phyloP scores from a whole-genome alignment of 92 coral and sea anemone species.

The Zoanthus sansibaricus region DNA sequence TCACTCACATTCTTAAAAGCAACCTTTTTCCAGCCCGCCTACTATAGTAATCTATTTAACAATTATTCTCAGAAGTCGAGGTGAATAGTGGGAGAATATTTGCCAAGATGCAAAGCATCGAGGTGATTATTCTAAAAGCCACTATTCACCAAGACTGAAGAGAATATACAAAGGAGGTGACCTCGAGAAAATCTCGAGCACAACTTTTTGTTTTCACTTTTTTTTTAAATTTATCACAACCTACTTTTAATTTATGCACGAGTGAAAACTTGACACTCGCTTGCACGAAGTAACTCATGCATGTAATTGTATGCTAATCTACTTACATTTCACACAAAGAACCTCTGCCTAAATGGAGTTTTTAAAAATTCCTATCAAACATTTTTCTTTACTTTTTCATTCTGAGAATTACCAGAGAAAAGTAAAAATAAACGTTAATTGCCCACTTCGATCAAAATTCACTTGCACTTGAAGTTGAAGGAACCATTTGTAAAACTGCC shows the following conservation, averaged over 20 bases:
- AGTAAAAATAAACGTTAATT: constrained; percentile 16
- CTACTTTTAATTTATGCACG: constrained; percentile 28
- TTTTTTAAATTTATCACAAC: constrained; percentile 35
- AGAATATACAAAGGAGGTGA: constrained; percentile 44
- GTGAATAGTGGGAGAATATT: neutral
- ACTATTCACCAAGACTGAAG: constrained; percentile 52
- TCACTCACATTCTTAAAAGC: constrained; percentile 16
- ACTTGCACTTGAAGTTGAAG: constrained; percentile 30
- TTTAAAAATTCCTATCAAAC: constrained; percentile 26
- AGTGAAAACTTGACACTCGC: constrained; percentile 31
- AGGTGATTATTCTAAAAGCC: constrained; percentile 45
- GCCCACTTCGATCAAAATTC: constrained; percentile 13
- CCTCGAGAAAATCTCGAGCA: constrained; percentile 31
- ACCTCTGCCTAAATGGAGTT: constrained; percentile 33
- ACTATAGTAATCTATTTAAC: neutral
- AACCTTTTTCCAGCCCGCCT: too few species aligned
- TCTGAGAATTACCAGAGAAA: constrained; percentile 17
- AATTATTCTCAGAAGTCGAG: constrained; percentile 10
- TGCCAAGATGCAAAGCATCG: constrained; percentile 54
- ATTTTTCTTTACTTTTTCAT: constrained; percentile 24
- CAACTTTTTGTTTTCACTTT: constrained; percentile 39
- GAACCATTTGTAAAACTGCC: constrained; percentile 6
- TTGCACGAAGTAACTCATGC: constrained; percentile 36
- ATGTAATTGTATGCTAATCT: constrained; percentile 29
- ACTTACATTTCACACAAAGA: constrained; percentile 41